Conservation (phyloP, 2,113 vertebrate species). For the Campylorhamphus procurvoides region DNA sequence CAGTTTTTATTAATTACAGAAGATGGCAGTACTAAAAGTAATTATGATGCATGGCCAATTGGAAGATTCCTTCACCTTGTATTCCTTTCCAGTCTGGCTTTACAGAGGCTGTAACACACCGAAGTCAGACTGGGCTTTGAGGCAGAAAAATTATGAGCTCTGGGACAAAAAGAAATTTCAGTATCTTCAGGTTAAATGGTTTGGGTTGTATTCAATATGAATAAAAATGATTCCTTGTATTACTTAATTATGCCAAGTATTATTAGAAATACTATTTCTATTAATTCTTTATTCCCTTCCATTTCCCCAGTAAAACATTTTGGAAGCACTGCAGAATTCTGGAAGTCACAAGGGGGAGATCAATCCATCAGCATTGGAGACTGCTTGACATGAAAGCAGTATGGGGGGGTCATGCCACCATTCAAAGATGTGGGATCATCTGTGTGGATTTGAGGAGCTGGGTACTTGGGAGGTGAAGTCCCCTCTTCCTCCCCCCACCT, state of each 20-base stretch:
- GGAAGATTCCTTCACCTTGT: not conserved
- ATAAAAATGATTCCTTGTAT: not conserved
- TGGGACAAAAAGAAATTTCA: not conserved
- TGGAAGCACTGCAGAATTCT: not conserved
- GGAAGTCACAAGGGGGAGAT: not conserved
- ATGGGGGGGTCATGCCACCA: not conserved
- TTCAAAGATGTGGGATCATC: not conserved
- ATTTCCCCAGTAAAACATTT: not conserved
- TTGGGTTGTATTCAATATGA: not conserved
- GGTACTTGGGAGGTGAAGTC: not conserved
- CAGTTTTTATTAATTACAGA: constrained; percentile 49
- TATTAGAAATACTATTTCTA: not conserved
- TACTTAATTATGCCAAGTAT: not conserved
- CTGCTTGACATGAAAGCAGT: not conserved
- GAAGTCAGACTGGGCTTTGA: not conserved
- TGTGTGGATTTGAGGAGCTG: not conserved
- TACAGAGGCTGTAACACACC: not conserved
- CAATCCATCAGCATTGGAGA: accelerated
- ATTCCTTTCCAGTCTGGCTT: not conserved
- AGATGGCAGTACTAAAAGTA: constrained; percentile 65
- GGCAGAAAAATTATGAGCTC: not conserved
- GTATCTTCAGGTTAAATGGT: not conserved
- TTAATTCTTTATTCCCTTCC: not conserved
- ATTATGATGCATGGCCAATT: not conserved
- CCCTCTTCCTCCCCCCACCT: not conserved